Conservation (phyloP, 2,888 invertebrate species). For the Elgonia sp. region DNA sequence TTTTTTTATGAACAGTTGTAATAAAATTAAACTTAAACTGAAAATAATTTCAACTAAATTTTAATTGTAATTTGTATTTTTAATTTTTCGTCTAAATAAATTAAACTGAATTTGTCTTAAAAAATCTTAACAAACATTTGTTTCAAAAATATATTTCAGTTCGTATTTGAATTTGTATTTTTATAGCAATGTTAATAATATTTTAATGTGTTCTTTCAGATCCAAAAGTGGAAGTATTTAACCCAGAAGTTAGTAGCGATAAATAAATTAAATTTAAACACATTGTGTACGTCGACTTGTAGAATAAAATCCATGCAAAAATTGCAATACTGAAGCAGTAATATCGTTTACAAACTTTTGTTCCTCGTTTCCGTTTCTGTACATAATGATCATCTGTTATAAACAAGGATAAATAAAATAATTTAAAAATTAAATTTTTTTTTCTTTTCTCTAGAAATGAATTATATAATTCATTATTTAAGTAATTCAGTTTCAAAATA, state of each 20-base stretch:
- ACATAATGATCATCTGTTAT: constrained; percentile 25
- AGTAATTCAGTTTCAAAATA: no score
- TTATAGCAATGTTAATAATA: no score
- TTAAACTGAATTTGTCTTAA: no score
- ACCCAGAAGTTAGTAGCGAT: neutral
- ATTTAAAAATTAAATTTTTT: no score
- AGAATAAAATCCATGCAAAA: constrained; percentile 50
- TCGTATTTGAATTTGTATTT: no score
- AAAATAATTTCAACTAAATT: no score
- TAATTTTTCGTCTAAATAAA: no score
- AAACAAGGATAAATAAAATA: neutral
- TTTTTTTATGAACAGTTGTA: neutral
- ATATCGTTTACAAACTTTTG: neutral
- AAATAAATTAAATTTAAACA: neutral
- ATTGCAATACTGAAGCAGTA: neutral
- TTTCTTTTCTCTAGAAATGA: no score
- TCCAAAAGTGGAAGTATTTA: constrained; percentile 77
- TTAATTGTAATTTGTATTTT: no score
- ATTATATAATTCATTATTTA: no score
- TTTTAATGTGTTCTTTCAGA: constrained; percentile 77
- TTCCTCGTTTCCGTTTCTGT: constrained; percentile 45
- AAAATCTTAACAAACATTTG: no score
- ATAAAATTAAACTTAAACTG: neutral
- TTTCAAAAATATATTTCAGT: no score
- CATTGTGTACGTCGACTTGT: constrained; percentile 26